Conservation (phyloP, 2,888 invertebrate species). For the Thymelicus acteon region DNA sequence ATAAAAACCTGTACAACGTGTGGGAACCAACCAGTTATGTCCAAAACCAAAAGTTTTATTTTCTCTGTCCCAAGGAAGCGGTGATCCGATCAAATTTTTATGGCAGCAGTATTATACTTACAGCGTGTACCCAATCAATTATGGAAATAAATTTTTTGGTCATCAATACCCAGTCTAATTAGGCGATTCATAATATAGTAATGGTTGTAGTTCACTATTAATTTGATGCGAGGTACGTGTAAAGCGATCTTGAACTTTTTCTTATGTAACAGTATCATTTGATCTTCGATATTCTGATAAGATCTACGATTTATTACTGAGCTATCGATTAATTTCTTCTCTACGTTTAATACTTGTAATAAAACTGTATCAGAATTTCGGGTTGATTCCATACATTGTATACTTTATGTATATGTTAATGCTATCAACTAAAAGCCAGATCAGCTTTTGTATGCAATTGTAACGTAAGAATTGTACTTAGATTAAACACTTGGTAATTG, state of each 20-base stretch:
- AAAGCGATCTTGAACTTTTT: slow-evolving; percentile 6
- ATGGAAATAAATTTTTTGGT: slow-evolving; percentile 40
- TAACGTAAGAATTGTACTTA: too few relatives aligned
- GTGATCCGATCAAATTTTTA: slow-evolving; percentile 53
- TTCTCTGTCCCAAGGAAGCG: slow-evolving; percentile 57
- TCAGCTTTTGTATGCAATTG: too few relatives aligned
- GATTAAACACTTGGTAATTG: too few relatives aligned
- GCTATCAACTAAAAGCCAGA: too few relatives aligned
- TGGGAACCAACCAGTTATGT: slow-evolving; percentile 71
- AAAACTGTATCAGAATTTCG: not conserved
- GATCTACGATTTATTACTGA: slow-evolving; percentile 11
- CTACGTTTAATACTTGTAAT: not conserved
- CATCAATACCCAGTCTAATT: slow-evolving; percentile 30
- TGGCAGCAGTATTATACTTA: slow-evolving; percentile 47
- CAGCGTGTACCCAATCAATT: slow-evolving; percentile 47
- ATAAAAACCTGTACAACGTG: slow-evolving; percentile 64
- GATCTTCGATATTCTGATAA: slow-evolving; percentile 5
- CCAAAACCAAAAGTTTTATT: slow-evolving; percentile 50
- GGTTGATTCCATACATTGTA: too few relatives aligned
- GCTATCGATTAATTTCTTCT: not conserved
- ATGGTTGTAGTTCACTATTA: slow-evolving; percentile 14
- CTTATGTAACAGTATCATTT: slow-evolving; percentile 7
- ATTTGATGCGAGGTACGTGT: slow-evolving; percentile 13
- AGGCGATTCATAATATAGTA: slow-evolving; percentile 16
- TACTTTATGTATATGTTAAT: too few relatives aligned